phyloP scores from a whole-genome alignment of 2,888 invertebrate species.

The Drosophila tripunctata region DNA sequence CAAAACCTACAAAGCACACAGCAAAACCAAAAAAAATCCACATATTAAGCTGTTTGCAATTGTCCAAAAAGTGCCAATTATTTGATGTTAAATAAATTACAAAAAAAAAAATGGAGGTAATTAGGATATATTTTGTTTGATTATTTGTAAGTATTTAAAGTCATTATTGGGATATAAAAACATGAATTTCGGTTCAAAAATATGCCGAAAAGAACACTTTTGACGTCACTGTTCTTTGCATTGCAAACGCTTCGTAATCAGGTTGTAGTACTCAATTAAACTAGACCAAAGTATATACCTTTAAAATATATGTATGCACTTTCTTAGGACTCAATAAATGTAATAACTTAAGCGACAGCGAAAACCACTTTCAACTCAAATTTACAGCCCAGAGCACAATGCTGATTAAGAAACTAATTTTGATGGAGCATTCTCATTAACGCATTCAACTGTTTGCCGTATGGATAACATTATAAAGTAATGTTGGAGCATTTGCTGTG shows the following conservation, averaged over 20 bases:
- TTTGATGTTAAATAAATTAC: neutral
- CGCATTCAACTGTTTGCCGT: slow-evolving; percentile 46
- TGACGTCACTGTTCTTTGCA: too few species aligned
- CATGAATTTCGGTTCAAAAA: too few species aligned
- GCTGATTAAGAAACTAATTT: slow-evolving; percentile 64
- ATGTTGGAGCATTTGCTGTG: slow-evolving; percentile 47
- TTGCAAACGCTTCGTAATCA: too few species aligned
- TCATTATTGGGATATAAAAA: too few species aligned
- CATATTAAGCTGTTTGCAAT: slow-evolving; percentile 7
- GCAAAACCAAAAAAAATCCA: neutral
- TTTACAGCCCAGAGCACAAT: slow-evolving; percentile 15
- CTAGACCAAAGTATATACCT: too few species aligned
- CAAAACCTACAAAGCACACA: neutral
- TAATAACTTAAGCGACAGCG: neutral
- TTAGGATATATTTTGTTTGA: too few species aligned
- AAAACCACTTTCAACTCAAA: neutral
- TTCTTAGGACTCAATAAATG: too few species aligned
- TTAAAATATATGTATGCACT: neutral
- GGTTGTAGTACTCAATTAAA: too few species aligned
- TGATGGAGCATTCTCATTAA: slow-evolving; percentile 40
- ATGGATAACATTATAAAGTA: slow-evolving; percentile 61
- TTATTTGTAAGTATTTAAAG: too few species aligned
- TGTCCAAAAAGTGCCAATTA: neutral
- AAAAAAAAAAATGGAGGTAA: too few species aligned
- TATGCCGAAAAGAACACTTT: too few species aligned